Conservation (phyloP, 2,113 vertebrate species). For the Pluvianellus socialis region DNA sequence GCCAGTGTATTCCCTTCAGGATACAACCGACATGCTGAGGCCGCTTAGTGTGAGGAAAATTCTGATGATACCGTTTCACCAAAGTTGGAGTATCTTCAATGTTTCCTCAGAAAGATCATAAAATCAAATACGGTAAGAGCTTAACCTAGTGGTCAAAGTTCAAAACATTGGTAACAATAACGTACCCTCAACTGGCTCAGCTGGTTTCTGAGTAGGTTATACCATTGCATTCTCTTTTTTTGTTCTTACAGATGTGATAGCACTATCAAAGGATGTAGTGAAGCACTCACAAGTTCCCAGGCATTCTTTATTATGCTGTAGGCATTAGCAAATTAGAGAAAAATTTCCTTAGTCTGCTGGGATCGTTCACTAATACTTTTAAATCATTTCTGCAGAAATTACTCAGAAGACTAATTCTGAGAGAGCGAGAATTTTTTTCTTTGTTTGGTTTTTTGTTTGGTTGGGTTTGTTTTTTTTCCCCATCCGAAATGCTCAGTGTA, state of each 20-base stretch:
- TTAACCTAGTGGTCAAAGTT: slow-evolving; percentile 30
- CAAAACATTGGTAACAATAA: not conserved
- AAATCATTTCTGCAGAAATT: not conserved
- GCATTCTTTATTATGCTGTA: not conserved
- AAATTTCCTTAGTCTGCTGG: not conserved
- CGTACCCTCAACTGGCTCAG: not conserved
- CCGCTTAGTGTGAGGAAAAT: slow-evolving; percentile 68
- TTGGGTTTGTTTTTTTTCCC: not conserved
- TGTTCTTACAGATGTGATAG: not conserved
- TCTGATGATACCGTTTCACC: slow-evolving; percentile 38
- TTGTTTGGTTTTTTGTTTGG: no score
- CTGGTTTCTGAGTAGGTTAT: not conserved
- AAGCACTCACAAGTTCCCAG: not conserved
- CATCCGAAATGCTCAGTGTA: not conserved
- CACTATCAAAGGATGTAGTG: not conserved
- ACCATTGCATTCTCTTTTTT: not conserved
- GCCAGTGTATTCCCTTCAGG: slow-evolving; percentile 49
- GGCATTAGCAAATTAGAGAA: not conserved
- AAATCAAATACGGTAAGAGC: not conserved
- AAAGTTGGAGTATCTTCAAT: not conserved
- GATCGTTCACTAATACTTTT: not conserved
- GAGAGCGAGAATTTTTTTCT: not conserved
- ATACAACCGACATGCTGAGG: slow-evolving; percentile 57
- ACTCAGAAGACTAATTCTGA: not conserved
- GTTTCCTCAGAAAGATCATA: not conserved